Evolutionary conservation across 1,140 invertebrate genomes (phyloP), one percentile per base, ranked within the genome.

Genomic region (Orussus abietinus): DNA sequence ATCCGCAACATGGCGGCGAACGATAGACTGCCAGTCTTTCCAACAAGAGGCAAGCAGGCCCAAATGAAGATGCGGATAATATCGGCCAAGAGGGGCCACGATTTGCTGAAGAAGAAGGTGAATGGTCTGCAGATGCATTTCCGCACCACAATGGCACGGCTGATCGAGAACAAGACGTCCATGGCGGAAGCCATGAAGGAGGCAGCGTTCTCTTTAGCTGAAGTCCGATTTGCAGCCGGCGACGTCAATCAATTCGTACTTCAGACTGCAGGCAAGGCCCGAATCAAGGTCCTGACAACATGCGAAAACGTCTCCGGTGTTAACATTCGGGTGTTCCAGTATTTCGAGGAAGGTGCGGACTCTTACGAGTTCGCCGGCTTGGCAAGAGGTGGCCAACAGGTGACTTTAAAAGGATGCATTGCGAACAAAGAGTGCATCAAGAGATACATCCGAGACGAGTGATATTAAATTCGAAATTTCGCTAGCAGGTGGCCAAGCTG

Each of bases 121-220:
- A 84, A 87, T 75, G 82, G 82, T 12, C 66, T 88, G 28, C 84
- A 84, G 46, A 62, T 84, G 39, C 69, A 80, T 42, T 88, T 88
- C 63, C 69, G 82, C 46, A 52, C 67, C 30, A 82, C 85, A 57
- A 55, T 84, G 5, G 77, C 75, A 30, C 83, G 83, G 63, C 84
- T 86, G 51, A 77, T 86, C 50, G 80, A 85, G 76, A 85, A 81
- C 15, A 86, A 86, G 68, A 71, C 74, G 11, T 51, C 79, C 38
- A 85, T 87, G 81, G 82, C 81, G 31, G 80, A 85, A 45, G 78
- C 84, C 3, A 86, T 87, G 83, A 85, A 83, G 54, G 78, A 84
- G 53, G 84, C 85, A 30, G 72, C 80, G 2, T 86, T 88, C 62
- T 85, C 84, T 7, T 60, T 87, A 34, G 82, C 85, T 9, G 82